Conservation (phyloP, 2,113 vertebrate species). For the Callospermophilus lateralis region DNA sequence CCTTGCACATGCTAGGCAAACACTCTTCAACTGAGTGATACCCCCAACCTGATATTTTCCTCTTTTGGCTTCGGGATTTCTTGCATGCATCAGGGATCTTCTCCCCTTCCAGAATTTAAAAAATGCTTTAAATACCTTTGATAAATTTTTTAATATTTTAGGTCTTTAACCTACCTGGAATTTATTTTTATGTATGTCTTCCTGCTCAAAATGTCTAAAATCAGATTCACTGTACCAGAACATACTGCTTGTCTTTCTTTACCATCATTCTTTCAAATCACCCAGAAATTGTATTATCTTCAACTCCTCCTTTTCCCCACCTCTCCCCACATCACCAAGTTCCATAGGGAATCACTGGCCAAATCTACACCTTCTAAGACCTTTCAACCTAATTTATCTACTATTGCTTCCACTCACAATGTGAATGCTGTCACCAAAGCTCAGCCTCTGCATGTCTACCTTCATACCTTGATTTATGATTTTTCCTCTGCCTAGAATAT, state of each 20-base stretch:
- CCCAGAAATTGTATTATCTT: background rate
- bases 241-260: background rate
- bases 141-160: background rate
- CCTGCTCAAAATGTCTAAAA: background rate
- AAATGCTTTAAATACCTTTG: constrained; percentile 41
- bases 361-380: background rate
- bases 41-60: background rate
- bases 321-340: background rate
- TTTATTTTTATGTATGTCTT: constrained; percentile 24
- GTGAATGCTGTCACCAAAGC: background rate
- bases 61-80: background rate
- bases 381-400: background rate
- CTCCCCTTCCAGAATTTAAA: constrained; percentile 6
- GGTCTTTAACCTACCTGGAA: background rate
- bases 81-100: background rate
- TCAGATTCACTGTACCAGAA: background rate
- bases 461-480: background rate
- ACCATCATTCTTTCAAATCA: constrained; percentile 21
- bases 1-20: background rate
- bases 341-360: background rate
- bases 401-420: background rate
- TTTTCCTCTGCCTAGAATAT: background rate
- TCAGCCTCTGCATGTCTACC: background rate
- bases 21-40: background rate
- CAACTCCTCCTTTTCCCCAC: background rate